These are phyloP conservation scores for Noctilio leporinus DNA, from an alignment of 2,113 vertebrate species.

Conservation along the genomic window DNA sequence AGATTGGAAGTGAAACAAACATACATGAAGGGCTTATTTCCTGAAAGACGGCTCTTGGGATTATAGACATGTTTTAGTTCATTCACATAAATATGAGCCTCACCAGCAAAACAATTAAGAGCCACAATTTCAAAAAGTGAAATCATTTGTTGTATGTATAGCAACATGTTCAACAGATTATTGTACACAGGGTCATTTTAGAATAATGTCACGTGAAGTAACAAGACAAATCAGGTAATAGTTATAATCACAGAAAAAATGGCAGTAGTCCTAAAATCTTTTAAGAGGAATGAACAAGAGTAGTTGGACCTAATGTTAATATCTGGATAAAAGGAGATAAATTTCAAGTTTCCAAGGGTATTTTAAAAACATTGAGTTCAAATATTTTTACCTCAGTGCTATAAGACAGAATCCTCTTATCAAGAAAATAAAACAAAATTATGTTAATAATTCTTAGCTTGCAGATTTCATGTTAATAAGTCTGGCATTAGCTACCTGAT, in stretches of 20 bases:
- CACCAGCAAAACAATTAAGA: neutral
- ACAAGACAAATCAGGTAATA: slow-evolving; percentile 7
- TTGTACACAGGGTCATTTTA: neutral
- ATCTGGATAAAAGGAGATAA: neutral
- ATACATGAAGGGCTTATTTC: neutral
- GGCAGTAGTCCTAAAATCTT: neutral
- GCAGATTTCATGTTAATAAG: neutral
- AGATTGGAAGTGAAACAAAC: neutral
- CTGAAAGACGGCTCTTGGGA: neutral
- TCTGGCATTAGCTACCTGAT: neutral
- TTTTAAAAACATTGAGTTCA: neutral
- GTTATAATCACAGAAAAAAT: slow-evolving; percentile 17
- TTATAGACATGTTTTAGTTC: slow-evolving; percentile 5
- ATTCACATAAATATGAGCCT: neutral
- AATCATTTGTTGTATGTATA: neutral
- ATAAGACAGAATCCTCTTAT: neutral
- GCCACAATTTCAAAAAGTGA: neutral
- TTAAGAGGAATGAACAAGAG: neutral
- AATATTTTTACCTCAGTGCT: neutral
- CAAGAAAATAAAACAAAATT: neutral
- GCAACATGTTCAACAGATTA: slow-evolving; percentile 7
- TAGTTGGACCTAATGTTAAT: neutral
- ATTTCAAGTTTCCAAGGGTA: neutral
- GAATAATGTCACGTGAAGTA: neutral
- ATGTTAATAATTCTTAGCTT: neutral